These are phyloP conservation scores for Desoria tigrina DNA, from an alignment of 2,888 invertebrate species.

Conservation along the genomic window DNA sequence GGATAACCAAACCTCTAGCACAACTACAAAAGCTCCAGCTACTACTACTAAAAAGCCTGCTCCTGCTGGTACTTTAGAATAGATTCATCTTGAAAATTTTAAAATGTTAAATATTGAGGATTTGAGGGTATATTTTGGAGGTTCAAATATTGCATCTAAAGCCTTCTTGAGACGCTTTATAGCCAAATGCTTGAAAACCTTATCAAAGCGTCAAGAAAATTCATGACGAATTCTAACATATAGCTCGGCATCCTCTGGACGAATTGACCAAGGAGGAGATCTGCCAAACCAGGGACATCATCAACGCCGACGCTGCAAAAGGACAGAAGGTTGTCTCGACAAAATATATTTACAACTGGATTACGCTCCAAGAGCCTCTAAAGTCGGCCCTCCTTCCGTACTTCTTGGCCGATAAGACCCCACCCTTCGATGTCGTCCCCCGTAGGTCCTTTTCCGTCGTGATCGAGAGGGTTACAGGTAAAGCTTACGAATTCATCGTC, in stretches of 20 bases:
- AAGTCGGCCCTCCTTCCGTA: slow-evolving; percentile 28
- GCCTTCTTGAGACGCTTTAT: no score
- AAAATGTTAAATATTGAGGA: no score
- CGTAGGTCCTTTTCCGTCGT: slow-evolving; percentile 27
- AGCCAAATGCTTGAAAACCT: no score
- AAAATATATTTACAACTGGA: slow-evolving; percentile 27
- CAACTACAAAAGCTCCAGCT: no score
- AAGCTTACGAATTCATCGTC: slow-evolving; percentile 23
- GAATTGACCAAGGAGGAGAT: slow-evolving; percentile 25
- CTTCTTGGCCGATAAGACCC: slow-evolving; percentile 20
- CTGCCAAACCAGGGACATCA: slow-evolving; percentile 9
- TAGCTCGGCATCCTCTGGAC: slow-evolving; percentile 23
- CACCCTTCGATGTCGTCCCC: slow-evolving; percentile 17
- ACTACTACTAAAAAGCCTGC: no score
- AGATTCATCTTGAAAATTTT: no score
- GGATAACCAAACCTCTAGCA: no score
- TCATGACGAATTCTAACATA: not conserved
- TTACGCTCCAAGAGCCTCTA: slow-evolving; percentile 25
- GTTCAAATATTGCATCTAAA: no score
- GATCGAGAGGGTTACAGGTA: slow-evolving; percentile 12
- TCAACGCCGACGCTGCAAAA: slow-evolving; percentile 4
- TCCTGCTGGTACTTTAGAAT: no score
- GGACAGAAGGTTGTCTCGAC: no score
- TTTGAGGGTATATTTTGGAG: no score
- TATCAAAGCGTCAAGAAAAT: no score